These are phyloP conservation scores for Synergus gifuensis DNA, from an alignment of 2,888 invertebrate species.

Conservation along the genomic window DNA sequence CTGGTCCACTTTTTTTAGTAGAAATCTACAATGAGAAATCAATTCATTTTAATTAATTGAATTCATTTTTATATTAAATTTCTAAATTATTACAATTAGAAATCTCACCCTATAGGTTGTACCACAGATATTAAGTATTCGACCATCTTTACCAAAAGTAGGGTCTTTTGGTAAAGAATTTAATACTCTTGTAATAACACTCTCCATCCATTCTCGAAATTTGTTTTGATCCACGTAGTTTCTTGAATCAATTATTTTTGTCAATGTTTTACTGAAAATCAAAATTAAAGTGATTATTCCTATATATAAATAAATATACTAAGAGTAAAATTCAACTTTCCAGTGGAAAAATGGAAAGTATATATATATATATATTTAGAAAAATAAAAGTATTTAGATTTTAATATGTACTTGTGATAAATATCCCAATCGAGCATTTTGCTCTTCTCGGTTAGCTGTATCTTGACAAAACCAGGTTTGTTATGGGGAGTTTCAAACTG, in stretches of 20 bases:
- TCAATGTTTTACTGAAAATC: slow-evolving; percentile 1
- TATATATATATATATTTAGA: too few relatives aligned
- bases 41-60: not conserved
- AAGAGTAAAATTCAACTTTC: not conserved
- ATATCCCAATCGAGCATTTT: not conserved
- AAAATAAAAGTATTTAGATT: too few relatives aligned
- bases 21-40: slow-evolving; percentile 5
- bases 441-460: slow-evolving; percentile 15
- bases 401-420: not conserved
- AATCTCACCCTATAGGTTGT: not conserved
- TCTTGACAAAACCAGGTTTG: slow-evolving; percentile 43
- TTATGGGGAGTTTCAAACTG: slow-evolving; percentile 42
- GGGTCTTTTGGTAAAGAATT: not conserved
- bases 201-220: slow-evolving; percentile 45
- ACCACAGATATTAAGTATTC: not conserved
- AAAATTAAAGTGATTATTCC: not conserved
- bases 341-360: not conserved
- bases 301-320: not conserved
- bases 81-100: not conserved
- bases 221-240: slow-evolving; percentile 46
- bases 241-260: slow-evolving; percentile 20
- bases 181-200: slow-evolving; percentile 20
- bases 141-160: not conserved
- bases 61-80: not conserved
- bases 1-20: slow-evolving; percentile 46